Evolutionary conservation across 23 tunicate species (phyloP), one percentile per base, ranked within the genome.

Genomic region (Styela plicata): DNA sequence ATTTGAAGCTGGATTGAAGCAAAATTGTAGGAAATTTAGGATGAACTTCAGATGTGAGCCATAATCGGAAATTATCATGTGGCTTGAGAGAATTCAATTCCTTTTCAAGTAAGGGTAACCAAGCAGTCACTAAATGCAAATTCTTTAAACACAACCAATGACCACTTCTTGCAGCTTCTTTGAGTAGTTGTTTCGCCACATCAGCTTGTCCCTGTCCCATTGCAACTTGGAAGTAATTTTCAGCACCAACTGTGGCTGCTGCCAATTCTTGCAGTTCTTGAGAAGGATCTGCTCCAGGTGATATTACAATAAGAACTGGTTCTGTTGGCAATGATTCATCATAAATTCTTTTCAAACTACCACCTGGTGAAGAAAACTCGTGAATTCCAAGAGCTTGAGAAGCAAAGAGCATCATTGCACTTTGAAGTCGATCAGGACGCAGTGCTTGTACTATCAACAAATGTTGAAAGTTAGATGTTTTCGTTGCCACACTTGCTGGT

Each of bases 131-230:
- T 1, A 95, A 82, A 80, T 95, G 99, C 31, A 90, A 83, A 86
- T 95, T 95, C 63, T 95, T 95, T 64, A 95, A 69, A 65, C 91
- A 90, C 61, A 95, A 74, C 99, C 99, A 95, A 20, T 86, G 86
- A 29, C 99, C 99, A 69, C 86, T 84, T 36, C 89, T 57, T 2
- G 95, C 80, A 64, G 89, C 83, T 85, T 95, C 99, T 80, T 86
- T 70, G 10, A 95, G 71, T 36, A 83, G 52, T 26, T 84, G 87
- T 88, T 86, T 83, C 44, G 99, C 89, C 0, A 87, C 84, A 32
- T 95, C 96, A 18, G 91, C 62, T 73, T 90, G 96, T 10, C 92
- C 99, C 63, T 95, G 96, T 13, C 92, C 96, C 96, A 89, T 90
- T 0, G 99, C 99, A 68, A 95, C 87, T 78, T 93, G 98, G 78